A percentile compares a stretch with the other conserved stretches of the same genome.
Evolutionary conservation across 2,797 vertebrate genomes (phyloP).

Genomic region (Danio albolineatus): DNA sequence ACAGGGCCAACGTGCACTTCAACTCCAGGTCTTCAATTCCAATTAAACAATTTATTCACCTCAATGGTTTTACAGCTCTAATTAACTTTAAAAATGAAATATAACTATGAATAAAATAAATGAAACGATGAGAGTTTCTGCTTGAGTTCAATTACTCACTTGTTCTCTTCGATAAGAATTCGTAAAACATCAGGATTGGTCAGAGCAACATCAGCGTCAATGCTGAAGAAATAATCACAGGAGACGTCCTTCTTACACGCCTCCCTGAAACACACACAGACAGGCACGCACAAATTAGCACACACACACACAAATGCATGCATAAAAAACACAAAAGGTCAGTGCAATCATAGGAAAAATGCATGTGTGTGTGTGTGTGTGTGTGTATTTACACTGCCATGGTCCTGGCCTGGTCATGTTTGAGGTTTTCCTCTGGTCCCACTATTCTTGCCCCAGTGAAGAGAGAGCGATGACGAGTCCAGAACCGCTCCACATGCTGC

Average conservation of each 20-base stretch:
- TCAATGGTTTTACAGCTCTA: too few species aligned
- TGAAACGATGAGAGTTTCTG: too few species aligned
- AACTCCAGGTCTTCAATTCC: too few species aligned
- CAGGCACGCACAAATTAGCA: slow-evolving; percentile 2
- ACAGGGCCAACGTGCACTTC: too few species aligned
- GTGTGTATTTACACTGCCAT: slow-evolving; percentile 85
- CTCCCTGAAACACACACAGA: slow-evolving; percentile 72
- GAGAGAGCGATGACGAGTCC: slow-evolving; percentile 75
- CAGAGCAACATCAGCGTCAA: slow-evolving; percentile 85
- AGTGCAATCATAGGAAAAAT: background rate
- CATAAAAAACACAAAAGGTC: background rate
- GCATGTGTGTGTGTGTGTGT: background rate
- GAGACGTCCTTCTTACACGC: slow-evolving; percentile 78
- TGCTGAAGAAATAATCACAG: slow-evolving; percentile 89
- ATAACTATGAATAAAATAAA: too few species aligned
- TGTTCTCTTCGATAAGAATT: slow-evolving; percentile 87
- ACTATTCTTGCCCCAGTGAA: slow-evolving; percentile 79
- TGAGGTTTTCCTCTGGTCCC: slow-evolving; percentile 87
- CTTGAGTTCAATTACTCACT: slow-evolving; percentile 66
- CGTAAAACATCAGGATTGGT: slow-evolving; percentile 81
- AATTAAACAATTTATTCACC: too few species aligned
- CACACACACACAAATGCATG: background rate
- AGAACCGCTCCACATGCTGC: slow-evolving; percentile 82
- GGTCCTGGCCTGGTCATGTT: slow-evolving; percentile 80
- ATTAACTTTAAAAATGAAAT: too few species aligned